Evolutionary conservation across 2,113 vertebrate species (phyloP), one percentile per base, ranked within the genome.

Genomic region (Ciconia boyciana): DNA sequence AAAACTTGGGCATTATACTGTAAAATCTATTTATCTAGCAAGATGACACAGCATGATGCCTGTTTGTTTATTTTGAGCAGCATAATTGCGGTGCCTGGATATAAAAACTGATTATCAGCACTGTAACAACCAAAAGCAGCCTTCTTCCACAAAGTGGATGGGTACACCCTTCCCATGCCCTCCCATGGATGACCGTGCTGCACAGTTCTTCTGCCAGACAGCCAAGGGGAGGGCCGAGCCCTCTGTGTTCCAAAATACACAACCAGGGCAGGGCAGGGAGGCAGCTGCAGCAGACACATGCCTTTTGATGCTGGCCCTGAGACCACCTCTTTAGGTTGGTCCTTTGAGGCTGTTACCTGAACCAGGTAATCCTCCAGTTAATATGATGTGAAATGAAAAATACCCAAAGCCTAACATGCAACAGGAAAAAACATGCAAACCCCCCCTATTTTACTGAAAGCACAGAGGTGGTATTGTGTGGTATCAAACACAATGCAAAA

Each of bases 161-260:
- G 31, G 14, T 44, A 48, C 4, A 5, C 9, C 29, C 17, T 72
- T 57, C 25, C 60, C 48, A 41, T 14, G 43, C 14, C 7, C 32
- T 58, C 25, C 36, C 1, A 2, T 0, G 2, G 36, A 26, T 32
- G 43, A 41, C 29, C 0, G 0, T 39, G 39, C 39, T 70, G 49
- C 39, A 44, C 13, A n/a, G n/a, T 0, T 1, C 28, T 62, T 74
- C 55, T 79, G 72, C 24, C 19, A 57, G 46, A 26, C 12, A 88
- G 60, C 28, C 28, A 26, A 26, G 13, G 18, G 31, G 32, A 77
- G 10, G 26, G 31, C 19, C 48, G 41, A 74, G 36, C 32, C 31
- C 68, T 34, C 34, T 0, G 1, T 43, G 51, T 69, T 32, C 66
- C 43, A 62, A 57, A 72, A 57, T 32, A 57, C 9, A 25, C 16